Evolutionary conservation across 2,888 invertebrate genomes (phyloP).

Genomic region (Xiphydria camelus): DNA sequence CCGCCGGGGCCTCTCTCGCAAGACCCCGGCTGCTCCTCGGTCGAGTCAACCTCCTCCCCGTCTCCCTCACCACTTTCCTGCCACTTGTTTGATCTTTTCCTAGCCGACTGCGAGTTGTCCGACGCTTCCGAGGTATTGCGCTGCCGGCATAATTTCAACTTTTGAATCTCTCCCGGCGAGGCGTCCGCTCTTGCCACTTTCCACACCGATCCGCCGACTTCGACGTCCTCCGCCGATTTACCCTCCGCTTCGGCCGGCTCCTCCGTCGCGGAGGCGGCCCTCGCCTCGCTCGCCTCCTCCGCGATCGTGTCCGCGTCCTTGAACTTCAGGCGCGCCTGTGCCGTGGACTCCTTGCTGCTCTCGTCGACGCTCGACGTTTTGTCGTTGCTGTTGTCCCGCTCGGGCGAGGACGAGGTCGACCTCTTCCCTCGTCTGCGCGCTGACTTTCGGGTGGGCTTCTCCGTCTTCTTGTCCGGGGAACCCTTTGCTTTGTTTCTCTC

Average conservation of each 20-base stretch:
- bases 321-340: slow-evolving; percentile 15
- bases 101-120: slow-evolving; percentile 44
- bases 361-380: slow-evolving; percentile 53
- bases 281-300: not conserved
- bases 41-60: slow-evolving; percentile 54
- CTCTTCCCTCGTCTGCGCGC: slow-evolving; percentile 62
- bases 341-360: slow-evolving; percentile 24
- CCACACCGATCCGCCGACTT: slow-evolving; percentile 55
- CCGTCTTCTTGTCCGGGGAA: slow-evolving; percentile 68
- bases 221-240: slow-evolving; percentile 35
- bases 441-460: slow-evolving; percentile 62
- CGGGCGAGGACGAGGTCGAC: slow-evolving; percentile 61
- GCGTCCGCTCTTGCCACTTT: slow-evolving; percentile 59
- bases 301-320: not conserved
- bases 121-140: slow-evolving; percentile 56
- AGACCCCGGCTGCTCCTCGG: slow-evolving; percentile 49
- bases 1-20: slow-evolving; percentile 34
- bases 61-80: slow-evolving; percentile 48
- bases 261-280: not conserved
- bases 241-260: slow-evolving; percentile 5
- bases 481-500: slow-evolving; percentile 69
- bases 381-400: slow-evolving; percentile 61
- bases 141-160: slow-evolving; percentile 67
- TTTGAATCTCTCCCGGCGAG: slow-evolving; percentile 65
- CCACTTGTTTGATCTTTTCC: slow-evolving; percentile 52